These are phyloP conservation scores for Stenichneumon culpator DNA, from an alignment of 2,888 invertebrate species.

Conservation along the genomic window DNA sequence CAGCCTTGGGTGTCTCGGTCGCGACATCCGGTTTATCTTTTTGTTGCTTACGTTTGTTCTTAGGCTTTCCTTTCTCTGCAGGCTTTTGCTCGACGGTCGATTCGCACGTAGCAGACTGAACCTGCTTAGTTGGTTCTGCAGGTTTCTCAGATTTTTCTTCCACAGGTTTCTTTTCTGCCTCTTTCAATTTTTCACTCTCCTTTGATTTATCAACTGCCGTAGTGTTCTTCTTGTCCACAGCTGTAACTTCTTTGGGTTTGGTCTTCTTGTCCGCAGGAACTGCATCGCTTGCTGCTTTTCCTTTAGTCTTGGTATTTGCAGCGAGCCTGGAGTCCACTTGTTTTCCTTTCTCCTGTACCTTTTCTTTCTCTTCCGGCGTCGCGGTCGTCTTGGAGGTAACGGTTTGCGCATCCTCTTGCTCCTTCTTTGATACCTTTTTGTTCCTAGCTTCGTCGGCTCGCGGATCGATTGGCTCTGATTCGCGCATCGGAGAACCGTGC, in stretches of 20 bases:
- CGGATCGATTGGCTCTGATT: slow-evolving; percentile 12
- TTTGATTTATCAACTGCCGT: slow-evolving; percentile 26
- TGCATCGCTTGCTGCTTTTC: slow-evolving; percentile 23
- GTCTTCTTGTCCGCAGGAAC: not conserved
- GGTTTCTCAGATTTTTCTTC: slow-evolving; percentile 20
- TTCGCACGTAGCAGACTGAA: slow-evolving; percentile 2
- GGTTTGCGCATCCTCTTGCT: not conserved
- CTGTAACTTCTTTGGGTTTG: slow-evolving; percentile 21
- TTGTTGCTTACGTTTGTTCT: slow-evolving; percentile 54
- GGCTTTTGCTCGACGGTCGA: slow-evolving; percentile 17
- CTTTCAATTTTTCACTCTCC: slow-evolving; percentile 44
- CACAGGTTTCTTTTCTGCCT: slow-evolving; percentile 33
- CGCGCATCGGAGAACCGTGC: slow-evolving; percentile 43
- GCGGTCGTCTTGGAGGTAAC: not conserved
- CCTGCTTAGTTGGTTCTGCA: slow-evolving; percentile 9
- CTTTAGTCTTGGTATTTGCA: slow-evolving; percentile 39
- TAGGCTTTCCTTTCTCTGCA: slow-evolving; percentile 48
- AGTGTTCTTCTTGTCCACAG: slow-evolving; percentile 28
- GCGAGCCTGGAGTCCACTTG: slow-evolving; percentile 1
- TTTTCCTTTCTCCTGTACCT: slow-evolving; percentile 22
- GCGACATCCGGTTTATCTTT: slow-evolving; percentile 70
- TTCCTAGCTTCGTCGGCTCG: slow-evolving; percentile 57
- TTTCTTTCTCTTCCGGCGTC: slow-evolving; percentile 10
- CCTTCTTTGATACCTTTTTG: slow-evolving; percentile 32
- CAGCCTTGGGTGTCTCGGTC: slow-evolving; percentile 84